Evolutionary conservation across 2,797 vertebrate species (phyloP), one percentile per base, ranked within the genome.

Genomic region (Atherinosoma microstoma): DNA sequence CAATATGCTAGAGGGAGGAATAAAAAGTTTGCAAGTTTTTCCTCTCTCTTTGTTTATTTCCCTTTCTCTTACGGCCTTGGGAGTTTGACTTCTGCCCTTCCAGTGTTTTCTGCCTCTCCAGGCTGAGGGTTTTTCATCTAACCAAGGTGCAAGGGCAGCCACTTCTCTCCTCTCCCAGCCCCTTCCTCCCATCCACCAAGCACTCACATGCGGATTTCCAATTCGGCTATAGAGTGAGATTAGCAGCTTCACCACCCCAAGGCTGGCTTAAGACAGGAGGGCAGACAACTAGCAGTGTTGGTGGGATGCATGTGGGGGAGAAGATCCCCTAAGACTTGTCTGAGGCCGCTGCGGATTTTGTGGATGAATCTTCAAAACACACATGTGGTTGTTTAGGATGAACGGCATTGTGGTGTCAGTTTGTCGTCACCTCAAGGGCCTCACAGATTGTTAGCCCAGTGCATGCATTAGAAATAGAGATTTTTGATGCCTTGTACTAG

Each of bases 21-120:
- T 69, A 78, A 68, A 87, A 92, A 92, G 84, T 93, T 94, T 89
- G 78, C 79, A 87, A 72, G 76, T 84, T 87, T 89, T 84, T 73
- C 84, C 58, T 66, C 64, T 61, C 74, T 80, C 58, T 64, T 66
- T 53, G n/a, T 71, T 54, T 15, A 27, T 54, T 24, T 29, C 27
- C 4, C 69, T 70, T 68, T 64, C 73, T 81, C 85, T 60, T 45
- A 35, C 20, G 80, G 91, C 92, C 89, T 86, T 83, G 66, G 83
- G 92, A 90, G 90, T 82, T 92, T 94, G 94, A 95, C 95, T 93
- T 93, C 83, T 94, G 92, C 92, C 93, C 93, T 91, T 70, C 79
- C 82, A 90, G 87, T 84, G 79, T 88, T 87, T 87, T 89, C 70
- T 83, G 91, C 66, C 67, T 93, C 91, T 93, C 79, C 82, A 64